Evolutionary conservation across 2,797 vertebrate genomes (phyloP), one percentile per base, ranked within the genome.

Genomic region (Sternarchorhynchus goeldii): DNA sequence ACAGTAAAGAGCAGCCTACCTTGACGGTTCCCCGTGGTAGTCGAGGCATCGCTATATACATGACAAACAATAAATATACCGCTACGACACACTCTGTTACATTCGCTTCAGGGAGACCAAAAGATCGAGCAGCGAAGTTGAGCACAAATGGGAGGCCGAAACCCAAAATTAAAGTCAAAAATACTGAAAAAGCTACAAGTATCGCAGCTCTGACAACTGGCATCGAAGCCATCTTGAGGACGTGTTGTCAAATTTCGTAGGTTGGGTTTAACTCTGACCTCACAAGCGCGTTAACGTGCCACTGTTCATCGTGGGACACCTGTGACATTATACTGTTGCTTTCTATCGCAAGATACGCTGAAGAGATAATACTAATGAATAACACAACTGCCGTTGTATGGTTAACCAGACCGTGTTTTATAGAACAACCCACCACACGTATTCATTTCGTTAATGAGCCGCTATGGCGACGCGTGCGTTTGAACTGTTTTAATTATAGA

Each of bases 41-140:
- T 0, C 92, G 86, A 8, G 92, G 93, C 78, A 89, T 83, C 29
- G 93, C 92, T 10, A 94, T 76, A 16, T 89, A 94, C 73, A 93
- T 3, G 59, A 95, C 92, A 58, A 93, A 93, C 5, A 87, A 7
- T 29, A 86, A 83, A 76, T 95, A 94, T 0, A 93, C 12, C 59
- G 85, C 63, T 0, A 94, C 93, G 21, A 95, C 91, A 67, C 92
- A 90, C 85, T 94, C 92, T 3, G 93, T 87, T 0, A 91, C 92
- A 1, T 89, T 93, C 0, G 90, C 89, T 73, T 92, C 90, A 18
- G 91, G 88, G 21, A 94, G 83, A 0, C 93, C 93, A 67, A 91
- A n/a, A 60, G 84, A 4, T 34, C 85, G 73, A 76, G 88, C 90
- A 2, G 81, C 31, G 0, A 83, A 79, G 79, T 90, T 92, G 0